These are phyloP conservation scores for Murina feae DNA, from an alignment of 2,113 vertebrate species.

Conservation along the genomic window DNA sequence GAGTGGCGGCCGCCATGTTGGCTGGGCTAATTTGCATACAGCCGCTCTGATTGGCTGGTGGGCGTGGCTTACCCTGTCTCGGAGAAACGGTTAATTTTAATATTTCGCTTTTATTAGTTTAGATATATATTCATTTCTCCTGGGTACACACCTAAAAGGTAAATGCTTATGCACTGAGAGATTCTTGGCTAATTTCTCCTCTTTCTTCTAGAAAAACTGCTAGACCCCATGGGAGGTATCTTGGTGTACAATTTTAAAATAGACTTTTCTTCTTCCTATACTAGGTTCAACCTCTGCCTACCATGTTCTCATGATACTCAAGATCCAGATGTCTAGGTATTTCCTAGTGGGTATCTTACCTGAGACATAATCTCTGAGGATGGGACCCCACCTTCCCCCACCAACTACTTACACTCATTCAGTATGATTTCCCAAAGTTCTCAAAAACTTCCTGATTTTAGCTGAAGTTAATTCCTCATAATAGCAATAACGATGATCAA, in stretches of 20 bases:
- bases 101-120: no score
- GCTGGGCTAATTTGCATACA: no score
- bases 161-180: not conserved
- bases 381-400: not conserved
- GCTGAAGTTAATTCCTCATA: not conserved
- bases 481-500: not conserved
- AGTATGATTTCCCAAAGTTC: not conserved
- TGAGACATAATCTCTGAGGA: not conserved
- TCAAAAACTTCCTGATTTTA: not conserved
- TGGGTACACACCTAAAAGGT: no score
- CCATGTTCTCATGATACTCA: not conserved
- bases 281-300: not conserved
- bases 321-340: not conserved
- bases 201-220: not conserved
- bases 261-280: not conserved
- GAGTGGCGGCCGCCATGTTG: no score
- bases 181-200: not conserved
- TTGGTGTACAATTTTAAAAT: not conserved
- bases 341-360: not conserved
- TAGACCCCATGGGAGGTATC: not conserved
- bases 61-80: no score
- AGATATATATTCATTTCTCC: no score
- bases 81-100: no score
- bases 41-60: no score
- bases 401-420: not conserved